These are phyloP conservation scores for Tangara arthus DNA, from an alignment of 2,797 vertebrate genomes.

Conservation along the genomic window DNA sequence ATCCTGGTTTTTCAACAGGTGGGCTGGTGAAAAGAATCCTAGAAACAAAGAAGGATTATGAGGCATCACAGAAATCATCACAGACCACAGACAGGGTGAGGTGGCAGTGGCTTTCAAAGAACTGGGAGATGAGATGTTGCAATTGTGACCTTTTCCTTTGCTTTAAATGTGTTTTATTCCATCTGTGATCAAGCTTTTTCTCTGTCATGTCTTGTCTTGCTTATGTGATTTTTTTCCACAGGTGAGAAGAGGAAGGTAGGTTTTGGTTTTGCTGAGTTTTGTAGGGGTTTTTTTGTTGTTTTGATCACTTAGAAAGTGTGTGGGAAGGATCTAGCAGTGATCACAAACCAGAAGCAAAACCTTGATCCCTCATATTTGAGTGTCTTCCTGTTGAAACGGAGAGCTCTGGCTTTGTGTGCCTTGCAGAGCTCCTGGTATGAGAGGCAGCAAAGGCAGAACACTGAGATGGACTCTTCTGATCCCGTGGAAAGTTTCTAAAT, in stretches of 20 bases:
- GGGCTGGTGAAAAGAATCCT: constrained; percentile 96
- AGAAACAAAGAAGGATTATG: constrained; percentile 95
- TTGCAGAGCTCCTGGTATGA: neutral
- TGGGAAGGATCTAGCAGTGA: neutral
- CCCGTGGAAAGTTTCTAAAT: neutral
- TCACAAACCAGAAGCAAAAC: neutral
- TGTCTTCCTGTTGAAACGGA: neutral
- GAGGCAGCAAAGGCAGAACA: neutral
- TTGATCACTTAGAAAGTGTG: neutral
- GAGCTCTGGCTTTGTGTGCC: neutral
- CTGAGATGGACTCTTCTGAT: neutral
- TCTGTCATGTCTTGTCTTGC: neutral
- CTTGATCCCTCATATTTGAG: neutral
- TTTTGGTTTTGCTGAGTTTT: neutral
- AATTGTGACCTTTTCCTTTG: neutral
- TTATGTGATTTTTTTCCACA: neutral
- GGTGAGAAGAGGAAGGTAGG: neutral
- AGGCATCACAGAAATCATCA: constrained; percentile 74
- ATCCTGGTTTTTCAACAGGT: constrained; percentile 73
- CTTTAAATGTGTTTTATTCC: neutral
- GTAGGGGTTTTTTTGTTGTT: neutral
- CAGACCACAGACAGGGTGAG: constrained; percentile 85
- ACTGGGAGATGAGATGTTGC: neutral
- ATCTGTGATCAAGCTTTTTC: neutral
- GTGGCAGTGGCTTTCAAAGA: neutral